Conservation (phyloP, 2,113 vertebrate genomes). For the human region DNA sequence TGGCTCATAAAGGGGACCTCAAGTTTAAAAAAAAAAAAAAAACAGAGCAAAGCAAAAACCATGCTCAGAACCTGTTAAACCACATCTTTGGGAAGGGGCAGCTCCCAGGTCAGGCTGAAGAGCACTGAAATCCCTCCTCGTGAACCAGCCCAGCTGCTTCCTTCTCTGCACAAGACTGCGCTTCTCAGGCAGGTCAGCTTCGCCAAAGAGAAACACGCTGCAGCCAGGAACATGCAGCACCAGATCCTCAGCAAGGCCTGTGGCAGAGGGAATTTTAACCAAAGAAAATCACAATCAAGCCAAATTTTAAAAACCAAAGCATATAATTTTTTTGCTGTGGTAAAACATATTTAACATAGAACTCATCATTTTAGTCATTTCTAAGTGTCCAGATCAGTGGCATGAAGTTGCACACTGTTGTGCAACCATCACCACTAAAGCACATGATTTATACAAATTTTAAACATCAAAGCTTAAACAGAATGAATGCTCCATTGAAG, state of each 20-base stretch:
- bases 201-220: constrained; percentile 86
- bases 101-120: constrained; percentile 82
- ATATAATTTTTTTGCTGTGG: not conserved
- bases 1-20: not conserved
- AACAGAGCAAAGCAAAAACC: not conserved
- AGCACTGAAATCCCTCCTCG: constrained; percentile 68
- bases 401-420: not conserved
- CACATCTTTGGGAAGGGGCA: constrained; percentile 74
- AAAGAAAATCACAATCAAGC: not conserved
- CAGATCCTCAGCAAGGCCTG: constrained; percentile 83
- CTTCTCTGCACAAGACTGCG: constrained; percentile 84
- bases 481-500: not conserved
- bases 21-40: not conserved
- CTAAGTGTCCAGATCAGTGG: not conserved
- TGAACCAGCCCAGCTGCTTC: constrained; percentile 87
- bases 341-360: not conserved
- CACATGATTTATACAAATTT: not conserved
- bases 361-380: not conserved
- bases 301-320: too few relatives aligned
- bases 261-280: not conserved
- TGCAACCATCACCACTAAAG: not conserved
- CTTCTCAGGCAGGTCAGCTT: constrained; percentile 81
- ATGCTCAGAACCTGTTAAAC: constrained; percentile 83
- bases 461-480: constrained; percentile 21
- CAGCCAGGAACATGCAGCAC: constrained; percentile 78